These are phyloP conservation scores for Nephrotoma appendiculata DNA, from an alignment of 2,888 invertebrate species.

Conservation along the genomic window DNA sequence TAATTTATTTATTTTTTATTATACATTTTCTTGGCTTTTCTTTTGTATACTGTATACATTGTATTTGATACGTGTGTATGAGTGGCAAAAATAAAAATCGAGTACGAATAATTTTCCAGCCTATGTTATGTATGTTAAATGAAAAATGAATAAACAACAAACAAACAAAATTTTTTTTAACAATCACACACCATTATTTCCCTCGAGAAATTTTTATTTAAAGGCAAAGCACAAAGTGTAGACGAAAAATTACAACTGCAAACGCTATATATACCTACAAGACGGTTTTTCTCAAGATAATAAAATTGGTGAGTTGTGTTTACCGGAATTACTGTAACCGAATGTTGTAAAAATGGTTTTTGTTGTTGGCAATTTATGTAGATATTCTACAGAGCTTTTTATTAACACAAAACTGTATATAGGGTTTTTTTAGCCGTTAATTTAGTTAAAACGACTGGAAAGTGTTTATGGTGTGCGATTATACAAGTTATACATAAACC, in stretches of 20 bases:
- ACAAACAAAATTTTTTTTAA: neutral
- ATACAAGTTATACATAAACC: neutral
- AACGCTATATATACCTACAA: neutral
- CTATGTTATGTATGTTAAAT: neutral
- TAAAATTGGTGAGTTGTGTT: neutral
- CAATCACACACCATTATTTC: neutral
- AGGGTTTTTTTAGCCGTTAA: neutral
- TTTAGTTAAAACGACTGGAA: neutral
- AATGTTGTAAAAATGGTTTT: neutral
- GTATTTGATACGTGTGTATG: neutral
- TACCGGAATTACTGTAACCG: neutral
- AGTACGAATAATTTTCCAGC: neutral
- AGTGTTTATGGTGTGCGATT: neutral
- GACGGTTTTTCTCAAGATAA: neutral
- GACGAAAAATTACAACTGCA: neutral
- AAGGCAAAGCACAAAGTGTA: neutral
- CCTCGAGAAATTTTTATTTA: neutral
- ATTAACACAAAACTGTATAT: neutral
- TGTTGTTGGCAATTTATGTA: neutral
- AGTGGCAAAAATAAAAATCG: neutral
- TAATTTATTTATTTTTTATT: neutral
- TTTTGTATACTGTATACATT: neutral
- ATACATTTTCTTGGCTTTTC: neutral
- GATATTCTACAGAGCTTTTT: neutral
- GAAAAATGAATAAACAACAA: neutral